These are phyloP conservation scores for Xestia xanthographa DNA, from an alignment of 2,888 invertebrate species.

Conservation along the genomic window DNA sequence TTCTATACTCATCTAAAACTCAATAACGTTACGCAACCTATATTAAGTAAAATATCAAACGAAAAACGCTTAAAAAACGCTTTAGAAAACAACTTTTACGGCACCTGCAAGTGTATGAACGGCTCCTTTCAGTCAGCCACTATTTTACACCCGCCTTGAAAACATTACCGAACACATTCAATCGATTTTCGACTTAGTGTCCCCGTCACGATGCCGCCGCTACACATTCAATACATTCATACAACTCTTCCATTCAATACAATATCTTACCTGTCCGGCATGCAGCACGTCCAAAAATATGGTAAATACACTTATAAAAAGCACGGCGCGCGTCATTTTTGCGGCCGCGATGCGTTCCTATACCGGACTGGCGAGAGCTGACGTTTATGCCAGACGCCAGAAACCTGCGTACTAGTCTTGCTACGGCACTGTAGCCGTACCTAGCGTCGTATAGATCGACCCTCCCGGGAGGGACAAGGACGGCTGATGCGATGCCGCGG, in stretches of 20 bases:
- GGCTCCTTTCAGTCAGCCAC: slow-evolving; percentile 83
- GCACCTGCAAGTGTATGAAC: slow-evolving; percentile 77
- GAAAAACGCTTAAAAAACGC: slow-evolving; percentile 69
- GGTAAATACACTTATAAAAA: slow-evolving; percentile 91
- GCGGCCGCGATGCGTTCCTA: slow-evolving; percentile 86
- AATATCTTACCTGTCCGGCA: slow-evolving; percentile 89
- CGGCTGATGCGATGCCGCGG: slow-evolving; percentile 56
- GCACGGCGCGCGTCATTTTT: slow-evolving; percentile 91
- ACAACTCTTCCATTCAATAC: slow-evolving; percentile 59
- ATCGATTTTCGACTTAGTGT: slow-evolving; percentile 87
- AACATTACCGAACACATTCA: slow-evolving; percentile 85
- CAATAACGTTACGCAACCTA: slow-evolving; percentile 79
- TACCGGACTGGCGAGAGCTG: slow-evolving; percentile 78
- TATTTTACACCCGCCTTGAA: slow-evolving; percentile 85
- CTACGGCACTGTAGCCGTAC: slow-evolving; percentile 87
- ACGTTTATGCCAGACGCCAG: slow-evolving; percentile 85
- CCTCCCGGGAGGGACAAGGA: slow-evolving; percentile 85
- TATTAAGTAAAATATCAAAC: slow-evolving; percentile 64
- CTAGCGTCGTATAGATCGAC: slow-evolving; percentile 90
- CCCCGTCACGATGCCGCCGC: slow-evolving; percentile 58
- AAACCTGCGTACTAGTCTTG: slow-evolving; percentile 88
- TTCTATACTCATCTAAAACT: slow-evolving; percentile 26
- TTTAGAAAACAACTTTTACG: slow-evolving; percentile 82
- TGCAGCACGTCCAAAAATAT: slow-evolving; percentile 91
- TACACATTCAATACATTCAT: slow-evolving; percentile 54